phyloP scores from a whole-genome alignment of 2,113 vertebrate species.

The Megalops atlanticus region DNA sequence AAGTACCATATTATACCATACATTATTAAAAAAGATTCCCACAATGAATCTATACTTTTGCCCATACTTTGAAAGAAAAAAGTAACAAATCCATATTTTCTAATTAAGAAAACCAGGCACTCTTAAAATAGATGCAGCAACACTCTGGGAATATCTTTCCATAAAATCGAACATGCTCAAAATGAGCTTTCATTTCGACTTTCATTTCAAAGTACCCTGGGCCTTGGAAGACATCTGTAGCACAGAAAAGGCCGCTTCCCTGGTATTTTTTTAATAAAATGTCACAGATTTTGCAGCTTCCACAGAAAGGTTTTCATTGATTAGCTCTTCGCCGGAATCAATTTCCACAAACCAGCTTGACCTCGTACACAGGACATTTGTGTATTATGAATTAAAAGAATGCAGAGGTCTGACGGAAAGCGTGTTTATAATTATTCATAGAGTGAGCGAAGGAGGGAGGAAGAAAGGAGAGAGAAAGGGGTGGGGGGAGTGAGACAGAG shows the following conservation, averaged over 20 bases:
- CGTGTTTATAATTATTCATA: constrained; percentile 47
- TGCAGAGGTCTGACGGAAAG: constrained; percentile 22
- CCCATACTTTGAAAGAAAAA: not conserved
- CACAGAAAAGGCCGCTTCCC: constrained; percentile 30
- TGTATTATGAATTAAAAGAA: constrained; percentile 54
- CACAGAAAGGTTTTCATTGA: constrained; percentile 86
- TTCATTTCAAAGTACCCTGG: constrained; percentile 2
- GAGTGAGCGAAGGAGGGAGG: constrained; percentile 62
- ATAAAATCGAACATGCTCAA: not conserved
- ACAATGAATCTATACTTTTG: not conserved
- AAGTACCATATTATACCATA: not conserved
- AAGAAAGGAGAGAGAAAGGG: not conserved
- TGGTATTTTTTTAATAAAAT: constrained; percentile 64
- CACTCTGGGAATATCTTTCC: not conserved
- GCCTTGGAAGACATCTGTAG: constrained; percentile 42
- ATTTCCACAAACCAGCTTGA: constrained; percentile 85
- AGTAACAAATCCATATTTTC: not conserved
- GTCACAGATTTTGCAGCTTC: constrained; percentile 76
- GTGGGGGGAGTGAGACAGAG: no score
- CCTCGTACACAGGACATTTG: constrained; percentile 69
- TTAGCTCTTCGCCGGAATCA: constrained; percentile 83
- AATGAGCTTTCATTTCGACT: not conserved
- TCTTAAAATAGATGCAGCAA: not conserved
- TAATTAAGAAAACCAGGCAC: not conserved
- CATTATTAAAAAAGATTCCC: not conserved